A percentile compares a stretch with the other conserved stretches of the same genome.
These are phyloP conservation scores for Pseudeuparius sepicola DNA, from an alignment of 2,888 invertebrate species.

Conservation along the genomic window DNA sequence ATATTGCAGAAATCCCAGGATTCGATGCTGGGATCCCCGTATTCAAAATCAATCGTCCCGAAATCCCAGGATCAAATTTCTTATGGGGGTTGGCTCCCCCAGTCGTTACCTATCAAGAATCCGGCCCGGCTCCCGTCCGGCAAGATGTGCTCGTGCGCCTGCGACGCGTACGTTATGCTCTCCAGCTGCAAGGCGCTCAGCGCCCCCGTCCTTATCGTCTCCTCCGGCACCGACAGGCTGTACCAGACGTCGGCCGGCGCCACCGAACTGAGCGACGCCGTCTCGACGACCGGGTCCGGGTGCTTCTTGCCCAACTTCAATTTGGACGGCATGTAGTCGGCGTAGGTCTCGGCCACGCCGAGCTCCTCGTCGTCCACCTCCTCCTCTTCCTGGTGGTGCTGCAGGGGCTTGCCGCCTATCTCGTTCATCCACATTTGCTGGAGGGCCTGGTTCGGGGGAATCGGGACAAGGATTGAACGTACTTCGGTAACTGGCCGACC, in stretches of 20 bases:
- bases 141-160: conserved; percentile 87
- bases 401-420: conserved; percentile 31
- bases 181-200: conserved; percentile 95
- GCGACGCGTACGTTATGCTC: conserved; percentile 93
- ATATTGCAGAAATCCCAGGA: no score
- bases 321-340: conserved; percentile 97
- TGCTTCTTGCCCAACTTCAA: conserved; percentile 89
- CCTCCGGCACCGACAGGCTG: conserved; percentile 69
- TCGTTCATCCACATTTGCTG: conserved; percentile 51
- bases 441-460: conserved; percentile 45
- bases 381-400: conserved; percentile 36
- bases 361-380: conserved; percentile 87
- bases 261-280: conserved; percentile 92
- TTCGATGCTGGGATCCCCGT: no score
- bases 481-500: no score
- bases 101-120: conserved; percentile 88
- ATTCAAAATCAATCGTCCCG: no score
- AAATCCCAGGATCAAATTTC: no score
- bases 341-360: conserved; percentile 97
- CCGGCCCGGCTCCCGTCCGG: conserved; percentile 88
- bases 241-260: conserved; percentile 92
- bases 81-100: no score
- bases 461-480: no score
- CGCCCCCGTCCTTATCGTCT: conserved; percentile 72
- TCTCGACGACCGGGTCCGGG: conserved; percentile 98